Percentiles rank a stretch among this genome's conserved stretches.
phyloP scores from a whole-genome alignment of 2,113 vertebrate species.

The Solea solea region DNA sequence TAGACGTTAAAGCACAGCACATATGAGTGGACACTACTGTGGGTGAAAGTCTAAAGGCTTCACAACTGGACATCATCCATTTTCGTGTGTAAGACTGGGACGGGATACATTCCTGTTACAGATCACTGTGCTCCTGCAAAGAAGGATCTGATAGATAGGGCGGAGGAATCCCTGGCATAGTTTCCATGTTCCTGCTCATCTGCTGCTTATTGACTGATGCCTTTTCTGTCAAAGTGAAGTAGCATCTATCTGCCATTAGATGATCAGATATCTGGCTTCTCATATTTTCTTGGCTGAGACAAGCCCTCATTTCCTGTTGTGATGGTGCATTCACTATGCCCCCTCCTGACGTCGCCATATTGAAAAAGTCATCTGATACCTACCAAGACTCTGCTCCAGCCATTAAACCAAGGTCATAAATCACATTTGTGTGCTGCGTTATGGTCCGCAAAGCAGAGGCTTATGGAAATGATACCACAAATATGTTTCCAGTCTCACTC shows the following conservation, averaged over 20 bases:
- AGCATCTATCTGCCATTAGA: constrained; percentile 84
- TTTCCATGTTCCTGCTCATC: constrained; percentile 70
- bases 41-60: background rate
- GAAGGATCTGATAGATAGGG: constrained; percentile 51
- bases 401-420: constrained; percentile 86
- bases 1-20: too few relatives aligned
- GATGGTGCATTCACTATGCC: constrained; percentile 75
- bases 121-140: constrained; percentile 34
- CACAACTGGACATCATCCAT: background rate
- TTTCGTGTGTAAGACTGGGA: background rate
- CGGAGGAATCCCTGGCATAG: constrained; percentile 58
- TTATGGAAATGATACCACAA: constrained; percentile 81
- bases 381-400: constrained; percentile 74
- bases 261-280: constrained; percentile 82
- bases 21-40: too few relatives aligned
- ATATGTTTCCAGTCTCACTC: constrained; percentile 74
- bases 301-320: constrained; percentile 82
- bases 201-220: constrained; percentile 80
- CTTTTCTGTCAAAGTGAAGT: constrained; percentile 83
- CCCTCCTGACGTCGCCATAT: constrained; percentile 79
- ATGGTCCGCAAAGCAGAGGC: constrained; percentile 73
- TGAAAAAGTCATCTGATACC: constrained; percentile 85
- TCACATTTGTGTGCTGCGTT: constrained; percentile 80
- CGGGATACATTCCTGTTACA: background rate
- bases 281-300: constrained; percentile 80